Base-by-base conservation (phyloP, 2,888 invertebrate genomes). In the Agrotis clavis region DNA sequence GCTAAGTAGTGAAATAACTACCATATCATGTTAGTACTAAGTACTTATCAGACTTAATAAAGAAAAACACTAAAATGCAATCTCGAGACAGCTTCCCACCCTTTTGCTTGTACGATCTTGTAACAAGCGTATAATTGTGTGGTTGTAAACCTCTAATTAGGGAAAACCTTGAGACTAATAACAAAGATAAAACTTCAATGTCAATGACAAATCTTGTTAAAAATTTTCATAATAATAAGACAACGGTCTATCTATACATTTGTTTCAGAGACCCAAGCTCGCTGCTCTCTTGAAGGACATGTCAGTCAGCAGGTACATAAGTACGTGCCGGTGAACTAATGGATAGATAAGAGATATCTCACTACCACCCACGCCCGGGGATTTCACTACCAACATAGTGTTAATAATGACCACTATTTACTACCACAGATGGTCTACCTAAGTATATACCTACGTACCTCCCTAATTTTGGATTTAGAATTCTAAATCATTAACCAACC, bases 281-380 rank as follows among this genome's bases (percentile, higher is more conserved):
- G 14, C 35, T 57, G 35, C 21, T 60, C 41, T 41, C n/a, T 11
- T 61, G 71, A 69, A 82, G 71, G 68, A 50, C 63, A 35, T 25
- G 30, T 19, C 30, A 45, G 67, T 50, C 9, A 7, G 61, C 51
- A 59, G 45, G 51, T 68, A 59, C 18, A 21, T 25, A 64, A 53
- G 30, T 61, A 74, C 75, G 71, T 81, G 82, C 48, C 69, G 54
- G 51, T 19, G 79, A 78, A 78, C 82, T 75, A 82, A 81, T 81
- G 71, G 54, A n/a, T n/a, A n/a, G n/a, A n/a, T 51, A 13, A 51
- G 53, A 70, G 35, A 53, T 65, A 57, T 57, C 61, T 71, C 41
- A 41, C 57, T 59, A 45, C 59, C 50, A 21, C 60, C 68, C 47
- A 62, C 60, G 19, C 30, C 7, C 48, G 14, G 41, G 7, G 48